Base-by-base conservation (phyloP, 2,797 vertebrate species). In the Pagetopsis macropterus region DNA sequence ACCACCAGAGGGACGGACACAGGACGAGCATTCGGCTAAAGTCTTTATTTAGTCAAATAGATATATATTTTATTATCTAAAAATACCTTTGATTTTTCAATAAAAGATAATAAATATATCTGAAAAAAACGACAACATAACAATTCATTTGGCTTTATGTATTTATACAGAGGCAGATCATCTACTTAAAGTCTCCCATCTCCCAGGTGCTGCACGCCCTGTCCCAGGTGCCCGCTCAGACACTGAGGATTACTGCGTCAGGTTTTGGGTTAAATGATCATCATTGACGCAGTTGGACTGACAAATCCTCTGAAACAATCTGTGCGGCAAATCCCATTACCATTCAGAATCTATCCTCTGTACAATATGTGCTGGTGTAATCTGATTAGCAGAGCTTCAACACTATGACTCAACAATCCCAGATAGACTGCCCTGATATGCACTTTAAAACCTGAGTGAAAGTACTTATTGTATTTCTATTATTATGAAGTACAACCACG, bases 251-350 rank as follows among this genome's bases (percentile, higher is more conserved):
- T 86, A 84, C 56, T 31, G 79, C 63, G 51, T 70, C 41, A 10
- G 82, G 64, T 90, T 89, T 90, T 82, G 85, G 84, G 85, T 88
- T 89, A 91, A 82, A 91, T 79, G 63, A 87, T 91, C 75, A 91
- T 89, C 78, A 87, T 75, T 70, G 40, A 82, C 75, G 44, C 74
- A 79, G 79, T 84, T 62, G 71, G 85, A 84, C 76, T 76, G 79
- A 89, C 84, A 70, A 83, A 81, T 70, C 62, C 76, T 72, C 46
- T 80, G 62, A 63, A 58, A 48, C 55, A 84, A 78, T 85, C 72
- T 76, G 27, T 76, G 27, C 17, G 27, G 77, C 73, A 91, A 88
- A 93, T 87, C 87, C 81, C 79, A 89, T 89, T 88, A 89, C 80
- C 78, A 65, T 75, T 83, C 82, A 76, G 70, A 73, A 83, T 82